Evolutionary conservation across 2,797 vertebrate genomes (phyloP), one percentile per base, ranked within the genome.

Genomic region (Fistularia tabacaria): DNA sequence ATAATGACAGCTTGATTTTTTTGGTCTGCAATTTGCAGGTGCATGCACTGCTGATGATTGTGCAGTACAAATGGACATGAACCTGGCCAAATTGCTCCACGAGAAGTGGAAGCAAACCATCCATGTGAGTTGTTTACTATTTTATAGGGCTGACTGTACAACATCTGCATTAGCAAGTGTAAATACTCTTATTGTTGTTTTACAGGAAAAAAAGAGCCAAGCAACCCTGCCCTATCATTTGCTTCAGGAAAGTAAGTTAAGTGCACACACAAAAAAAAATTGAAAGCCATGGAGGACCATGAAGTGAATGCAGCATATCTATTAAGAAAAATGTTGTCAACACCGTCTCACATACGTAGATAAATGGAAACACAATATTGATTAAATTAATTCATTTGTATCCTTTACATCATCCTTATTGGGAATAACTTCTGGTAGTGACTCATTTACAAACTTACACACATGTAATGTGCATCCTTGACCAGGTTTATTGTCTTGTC

Each of bases 41-140:
- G 83, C 86, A 3, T 90, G 95, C 73, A 93, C 92, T 44, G 54
- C 85, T 66, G 95, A 98, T 57, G 95, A 98, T 76, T 96, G 90
- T 80, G 83, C 91, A 37, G 93, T 99, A 68, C 91, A 92, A 68
- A 96, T 99, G 89, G 96, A 99, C 83, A 85, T 98, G 74, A 93
- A 89, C 76, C 82, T 98, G 80, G 96, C 97, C 63, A 94, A 91
- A 88, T 88, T 93, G 72, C 92, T 99, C 57, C 94, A 99, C 86
- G 94, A 94, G 74, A 97, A 95, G 83, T 99, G 96, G 97, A 99
- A 96, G 85, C 93, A 96, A 73, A 94, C 94, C 64, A 90, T 99
- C 63, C 90, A 94, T 92, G 97, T 98, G 68, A 85, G 91, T 87
- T 83, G 40, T 44, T 77, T 8, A 37, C 15, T 14, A 55, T 14